A percentile compares a stretch with the other conserved stretches of the same genome.
phyloP scores from a whole-genome alignment of 2,113 vertebrate genomes.

The Pollachius pollachius region DNA sequence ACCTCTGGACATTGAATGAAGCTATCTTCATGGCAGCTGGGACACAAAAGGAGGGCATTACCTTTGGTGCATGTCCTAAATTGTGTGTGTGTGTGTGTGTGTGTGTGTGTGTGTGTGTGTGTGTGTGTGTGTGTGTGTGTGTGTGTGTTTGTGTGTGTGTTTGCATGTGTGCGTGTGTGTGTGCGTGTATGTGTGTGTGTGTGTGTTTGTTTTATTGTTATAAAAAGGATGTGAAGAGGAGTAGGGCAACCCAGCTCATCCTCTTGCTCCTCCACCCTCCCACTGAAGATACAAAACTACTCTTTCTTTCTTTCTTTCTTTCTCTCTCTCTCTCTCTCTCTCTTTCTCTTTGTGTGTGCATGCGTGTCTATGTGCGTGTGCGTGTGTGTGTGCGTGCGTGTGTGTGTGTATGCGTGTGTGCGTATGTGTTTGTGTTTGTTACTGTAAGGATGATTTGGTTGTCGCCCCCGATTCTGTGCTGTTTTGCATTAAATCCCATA shows the following conservation, averaged over 20 bases:
- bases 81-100: conserved; percentile 14
- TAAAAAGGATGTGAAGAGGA: not conserved
- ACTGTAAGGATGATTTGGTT: no score
- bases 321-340: no score
- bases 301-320: no score
- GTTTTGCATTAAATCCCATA: no score
- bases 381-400: not conserved
- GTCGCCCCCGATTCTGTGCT: no score
- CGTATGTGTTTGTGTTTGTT: no score
- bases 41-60: not conserved
- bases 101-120: conserved; percentile 6
- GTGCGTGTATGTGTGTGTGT: no score
- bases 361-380: conserved; percentile 2
- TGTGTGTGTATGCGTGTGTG: not conserved
- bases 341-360: not conserved
- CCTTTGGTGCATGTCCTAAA: no score
- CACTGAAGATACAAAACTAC: no score
- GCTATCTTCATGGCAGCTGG: not conserved
- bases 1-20: conserved; percentile 67
- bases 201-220: not conserved
- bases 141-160: not conserved
- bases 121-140: conserved; percentile 15
- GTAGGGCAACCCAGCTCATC: no score
- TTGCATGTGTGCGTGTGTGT: not conserved
- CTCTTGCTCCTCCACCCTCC: no score